phyloP scores from a whole-genome alignment of 2,797 vertebrate species.

The Malacoraja senta region DNA sequence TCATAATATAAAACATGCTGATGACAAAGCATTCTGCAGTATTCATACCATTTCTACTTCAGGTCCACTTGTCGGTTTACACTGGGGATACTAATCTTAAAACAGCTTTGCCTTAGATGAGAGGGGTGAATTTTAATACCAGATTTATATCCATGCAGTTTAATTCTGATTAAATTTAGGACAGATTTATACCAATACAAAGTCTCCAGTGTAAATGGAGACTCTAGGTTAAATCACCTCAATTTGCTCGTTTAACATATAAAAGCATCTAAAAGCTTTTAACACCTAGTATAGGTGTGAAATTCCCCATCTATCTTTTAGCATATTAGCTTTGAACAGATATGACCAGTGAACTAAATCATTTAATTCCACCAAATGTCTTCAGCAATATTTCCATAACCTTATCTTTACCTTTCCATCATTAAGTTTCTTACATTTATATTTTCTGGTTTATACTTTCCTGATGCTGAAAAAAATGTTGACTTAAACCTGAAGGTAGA shows the following conservation, averaged over 20 bases:
- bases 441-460: background rate
- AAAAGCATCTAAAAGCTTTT: conserved; percentile 31
- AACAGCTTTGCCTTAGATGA: conserved; percentile 22
- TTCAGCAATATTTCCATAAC: background rate
- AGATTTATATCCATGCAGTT: conserved; percentile 32
- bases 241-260: conserved; percentile 28
- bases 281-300: conserved; percentile 3
- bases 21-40: conserved; percentile 25
- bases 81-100: conserved; percentile 25
- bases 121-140: conserved; percentile 35
- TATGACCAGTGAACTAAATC: conserved; percentile 23
- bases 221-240: conserved; percentile 36
- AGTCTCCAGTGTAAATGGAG: conserved; percentile 28
- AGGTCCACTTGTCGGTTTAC: conserved; percentile 33
- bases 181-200: conserved; percentile 31
- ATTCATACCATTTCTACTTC: conserved; percentile 12
- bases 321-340: conserved; percentile 25
- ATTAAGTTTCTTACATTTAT: background rate
- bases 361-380: conserved; percentile 8
- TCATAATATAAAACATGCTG: conserved; percentile 34
- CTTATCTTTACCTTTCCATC: background rate
- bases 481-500: too few species aligned
- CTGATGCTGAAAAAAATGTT: too few species aligned
- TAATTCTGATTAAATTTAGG: conserved; percentile 38
- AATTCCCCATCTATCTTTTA: conserved; percentile 23